Evolutionary conservation across 2,113 vertebrate genomes (phyloP).

Genomic region (Pseudorasbora parva): DNA sequence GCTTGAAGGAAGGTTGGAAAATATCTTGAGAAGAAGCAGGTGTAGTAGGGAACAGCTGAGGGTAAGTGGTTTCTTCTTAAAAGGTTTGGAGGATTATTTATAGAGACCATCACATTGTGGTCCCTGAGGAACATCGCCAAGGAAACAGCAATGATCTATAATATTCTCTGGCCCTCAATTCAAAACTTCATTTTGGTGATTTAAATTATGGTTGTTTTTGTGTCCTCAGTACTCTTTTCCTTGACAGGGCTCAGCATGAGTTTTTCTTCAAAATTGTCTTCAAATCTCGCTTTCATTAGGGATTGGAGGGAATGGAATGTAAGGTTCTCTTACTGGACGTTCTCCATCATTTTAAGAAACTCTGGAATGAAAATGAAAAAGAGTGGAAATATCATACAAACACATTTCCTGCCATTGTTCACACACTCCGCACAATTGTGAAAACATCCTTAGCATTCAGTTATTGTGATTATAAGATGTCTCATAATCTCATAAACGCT

Average conservation of each 20-base stretch:
- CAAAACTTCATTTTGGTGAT: not conserved
- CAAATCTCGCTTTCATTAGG: slow-evolving; percentile 7
- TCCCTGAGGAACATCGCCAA: slow-evolving; percentile 20
- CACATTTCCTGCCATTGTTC: not conserved
- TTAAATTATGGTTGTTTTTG: not conserved
- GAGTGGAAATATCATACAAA: not conserved
- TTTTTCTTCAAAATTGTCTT: not conserved
- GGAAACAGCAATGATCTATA: not conserved
- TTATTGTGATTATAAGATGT: not conserved
- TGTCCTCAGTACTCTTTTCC: not conserved
- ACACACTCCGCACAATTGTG: not conserved
- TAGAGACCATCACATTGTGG: slow-evolving; percentile 61
- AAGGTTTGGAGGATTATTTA: slow-evolving; percentile 74
- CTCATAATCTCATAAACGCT: no score
- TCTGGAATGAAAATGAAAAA: slow-evolving; percentile 62
- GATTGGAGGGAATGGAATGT: slow-evolving; percentile 63
- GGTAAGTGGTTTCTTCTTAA: slow-evolving; percentile 69
- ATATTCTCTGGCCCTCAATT: not conserved
- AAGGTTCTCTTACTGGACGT: slow-evolving; percentile 70
- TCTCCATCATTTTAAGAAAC: slow-evolving; percentile 83
- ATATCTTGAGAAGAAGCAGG: slow-evolving; percentile 70
- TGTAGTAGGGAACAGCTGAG: slow-evolving; percentile 71
- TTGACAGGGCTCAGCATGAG: not conserved
- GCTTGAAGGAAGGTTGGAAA: slow-evolving; percentile 39
- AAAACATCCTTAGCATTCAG: not conserved